phyloP scores from a whole-genome alignment of 1,140 invertebrate species.

The Orius insidiosus region DNA sequence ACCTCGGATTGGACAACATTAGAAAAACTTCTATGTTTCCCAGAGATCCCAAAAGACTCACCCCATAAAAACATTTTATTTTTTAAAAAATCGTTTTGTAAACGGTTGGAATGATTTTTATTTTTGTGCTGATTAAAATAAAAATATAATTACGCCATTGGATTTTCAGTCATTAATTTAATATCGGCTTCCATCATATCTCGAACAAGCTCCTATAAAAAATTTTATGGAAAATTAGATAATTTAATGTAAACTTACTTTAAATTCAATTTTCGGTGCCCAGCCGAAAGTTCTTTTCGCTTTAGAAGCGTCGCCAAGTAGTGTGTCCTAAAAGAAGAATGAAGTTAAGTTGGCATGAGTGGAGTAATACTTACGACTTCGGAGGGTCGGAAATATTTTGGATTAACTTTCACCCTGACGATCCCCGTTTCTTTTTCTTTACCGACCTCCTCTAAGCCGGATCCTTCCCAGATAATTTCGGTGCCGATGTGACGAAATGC shows the following conservation, averaged over 20 bases:
- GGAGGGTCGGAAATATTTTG: slow-evolving; percentile 91
- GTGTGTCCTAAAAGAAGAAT: slow-evolving; percentile 37
- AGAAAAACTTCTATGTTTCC: slow-evolving; percentile 98
- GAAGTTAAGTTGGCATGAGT: not conserved
- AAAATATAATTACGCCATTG: slow-evolving; percentile 45
- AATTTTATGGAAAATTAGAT: not conserved
- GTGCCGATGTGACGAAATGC: slow-evolving; percentile 67
- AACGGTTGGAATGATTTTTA: not conserved
- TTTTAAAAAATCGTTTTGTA: too few relatives aligned
- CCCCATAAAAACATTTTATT: slow-evolving; percentile 54
- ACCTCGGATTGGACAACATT: slow-evolving; percentile 93
- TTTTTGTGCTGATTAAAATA: not conserved
- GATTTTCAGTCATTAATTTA: slow-evolving; percentile 79
- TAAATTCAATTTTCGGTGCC: slow-evolving; percentile 69
- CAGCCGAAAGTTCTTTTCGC: slow-evolving; percentile 73
- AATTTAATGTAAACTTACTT: slow-evolving; percentile 30
- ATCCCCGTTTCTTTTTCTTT: slow-evolving; percentile 62
- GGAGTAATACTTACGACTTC: slow-evolving; percentile 68
- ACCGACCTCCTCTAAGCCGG: slow-evolving; percentile 71
- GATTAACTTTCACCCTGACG: slow-evolving; percentile 78
- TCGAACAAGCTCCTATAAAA: slow-evolving; percentile 59
- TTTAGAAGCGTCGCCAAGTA: slow-evolving; percentile 82
- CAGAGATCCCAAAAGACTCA: slow-evolving; percentile 89
- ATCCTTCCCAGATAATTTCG: slow-evolving; percentile 69
- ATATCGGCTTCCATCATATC: slow-evolving; percentile 96